Conservation (phyloP, 64 coral and sea anemone genomes). For the Porites australiensis region DNA sequence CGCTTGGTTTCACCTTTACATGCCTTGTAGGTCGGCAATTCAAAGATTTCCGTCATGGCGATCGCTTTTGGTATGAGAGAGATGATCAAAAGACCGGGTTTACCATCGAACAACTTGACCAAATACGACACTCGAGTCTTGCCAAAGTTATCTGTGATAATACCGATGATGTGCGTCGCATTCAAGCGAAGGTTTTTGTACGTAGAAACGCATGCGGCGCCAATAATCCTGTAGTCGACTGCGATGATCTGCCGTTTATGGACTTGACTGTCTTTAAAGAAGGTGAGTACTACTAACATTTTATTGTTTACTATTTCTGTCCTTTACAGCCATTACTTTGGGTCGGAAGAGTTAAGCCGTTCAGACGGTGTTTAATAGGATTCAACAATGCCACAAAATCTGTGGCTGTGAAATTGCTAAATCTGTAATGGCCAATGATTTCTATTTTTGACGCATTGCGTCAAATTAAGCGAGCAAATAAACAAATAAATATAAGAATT, state of each 20-base stretch:
- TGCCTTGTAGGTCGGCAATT: conserved; percentile 59
- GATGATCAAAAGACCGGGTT: not conserved
- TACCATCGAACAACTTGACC: not conserved
- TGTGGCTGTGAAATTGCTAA: no score
- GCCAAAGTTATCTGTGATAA: conserved; percentile 2
- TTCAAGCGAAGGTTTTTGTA: not conserved
- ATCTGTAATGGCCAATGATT: no score
- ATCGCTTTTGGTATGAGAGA: conserved; percentile 55
- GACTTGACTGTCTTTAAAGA: not conserved
- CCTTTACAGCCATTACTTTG: no score
- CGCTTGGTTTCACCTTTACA: conserved; percentile 41
- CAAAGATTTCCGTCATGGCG: not conserved
- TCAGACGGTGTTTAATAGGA: no score
- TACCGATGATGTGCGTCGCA: not conserved
- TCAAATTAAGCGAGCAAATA: no score
- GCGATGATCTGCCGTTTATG: not conserved
- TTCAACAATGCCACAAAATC: no score
- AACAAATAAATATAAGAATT: no score
- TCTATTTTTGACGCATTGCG: no score
- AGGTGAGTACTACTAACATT: no score
- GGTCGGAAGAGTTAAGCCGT: no score
- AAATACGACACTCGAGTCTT: not conserved
- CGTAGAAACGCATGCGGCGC: not conserved
- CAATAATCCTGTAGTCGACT: not conserved
- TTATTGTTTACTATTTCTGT: no score